phyloP scores from a whole-genome alignment of 2,113 vertebrate genomes.

The Marmota flaviventris region DNA sequence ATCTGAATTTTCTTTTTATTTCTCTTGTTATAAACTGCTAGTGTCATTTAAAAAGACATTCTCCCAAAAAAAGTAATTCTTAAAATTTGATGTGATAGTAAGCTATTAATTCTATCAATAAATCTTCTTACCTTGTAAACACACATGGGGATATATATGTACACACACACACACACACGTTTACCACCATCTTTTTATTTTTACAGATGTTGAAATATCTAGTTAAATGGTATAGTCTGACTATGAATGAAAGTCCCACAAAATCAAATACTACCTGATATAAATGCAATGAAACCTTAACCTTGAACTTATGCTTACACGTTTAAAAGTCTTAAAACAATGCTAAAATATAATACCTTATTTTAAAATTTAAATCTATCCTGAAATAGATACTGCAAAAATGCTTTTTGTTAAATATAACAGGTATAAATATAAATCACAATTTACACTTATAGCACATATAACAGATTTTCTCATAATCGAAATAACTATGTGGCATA shows the following conservation, averaged over 20 bases:
- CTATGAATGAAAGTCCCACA: not conserved
- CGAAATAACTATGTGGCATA: slow-evolving; percentile 59
- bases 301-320: not conserved
- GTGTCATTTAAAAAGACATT: not conserved
- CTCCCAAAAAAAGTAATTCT: not conserved
- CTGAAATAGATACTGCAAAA: slow-evolving; percentile 51
- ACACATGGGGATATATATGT: not conserved
- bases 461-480: slow-evolving; percentile 60
- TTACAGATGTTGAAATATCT: not conserved
- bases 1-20: not conserved
- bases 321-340: slow-evolving; percentile 48
- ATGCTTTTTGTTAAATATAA: slow-evolving; percentile 27
- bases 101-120: not conserved
- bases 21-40: not conserved
- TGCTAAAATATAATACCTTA: not conserved
- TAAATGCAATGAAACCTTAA: not conserved
- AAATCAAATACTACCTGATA: not conserved
- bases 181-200: not conserved
- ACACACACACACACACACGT: not conserved
- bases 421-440: slow-evolving; percentile 42
- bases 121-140: not conserved
- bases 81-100: slow-evolving; percentile 37
- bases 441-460: not conserved
- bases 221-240: not conserved
- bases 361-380: slow-evolving; percentile 26